phyloP scores from a whole-genome alignment of 2,888 invertebrate species.

The Pardosa pseudoannulata region DNA sequence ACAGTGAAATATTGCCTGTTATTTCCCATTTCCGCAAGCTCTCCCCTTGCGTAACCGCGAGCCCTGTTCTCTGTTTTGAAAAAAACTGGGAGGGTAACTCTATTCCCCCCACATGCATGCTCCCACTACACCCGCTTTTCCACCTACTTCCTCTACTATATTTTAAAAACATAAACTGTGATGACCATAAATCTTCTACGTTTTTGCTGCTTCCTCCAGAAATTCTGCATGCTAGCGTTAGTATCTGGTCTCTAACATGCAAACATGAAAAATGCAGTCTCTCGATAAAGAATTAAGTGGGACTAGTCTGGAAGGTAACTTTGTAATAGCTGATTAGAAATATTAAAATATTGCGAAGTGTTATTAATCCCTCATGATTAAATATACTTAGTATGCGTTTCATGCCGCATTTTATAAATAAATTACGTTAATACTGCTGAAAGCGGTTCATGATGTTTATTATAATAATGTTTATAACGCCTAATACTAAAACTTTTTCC shows the following conservation, averaged over 20 bases:
- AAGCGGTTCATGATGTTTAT: no score
- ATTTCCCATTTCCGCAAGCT: constrained; percentile 9
- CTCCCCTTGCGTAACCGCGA: constrained; percentile 1
- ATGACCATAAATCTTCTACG: not conserved
- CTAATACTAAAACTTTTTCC: no score
- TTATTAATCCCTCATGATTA: no score
- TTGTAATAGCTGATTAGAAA: no score
- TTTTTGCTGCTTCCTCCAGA: not conserved
- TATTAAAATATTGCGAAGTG: no score
- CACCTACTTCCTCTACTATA: not conserved
- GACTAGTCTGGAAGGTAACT: no score
- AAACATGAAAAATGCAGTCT: not conserved
- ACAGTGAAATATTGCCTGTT: constrained; percentile 5
- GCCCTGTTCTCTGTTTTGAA: no score
- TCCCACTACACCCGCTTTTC: not conserved
- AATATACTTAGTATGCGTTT: no score
- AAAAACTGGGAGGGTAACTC: not conserved
- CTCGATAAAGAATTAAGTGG: not conserved
- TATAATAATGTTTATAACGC: no score
- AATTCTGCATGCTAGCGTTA: not conserved
- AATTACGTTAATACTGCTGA: no score
- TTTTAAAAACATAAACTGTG: constrained; percentile 5
- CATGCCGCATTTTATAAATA: no score
- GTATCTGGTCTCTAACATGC: not conserved
- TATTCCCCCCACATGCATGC: not conserved